phyloP scores from a whole-genome alignment of 1,140 invertebrate species.

The Mycetomoellerius zeteki region DNA sequence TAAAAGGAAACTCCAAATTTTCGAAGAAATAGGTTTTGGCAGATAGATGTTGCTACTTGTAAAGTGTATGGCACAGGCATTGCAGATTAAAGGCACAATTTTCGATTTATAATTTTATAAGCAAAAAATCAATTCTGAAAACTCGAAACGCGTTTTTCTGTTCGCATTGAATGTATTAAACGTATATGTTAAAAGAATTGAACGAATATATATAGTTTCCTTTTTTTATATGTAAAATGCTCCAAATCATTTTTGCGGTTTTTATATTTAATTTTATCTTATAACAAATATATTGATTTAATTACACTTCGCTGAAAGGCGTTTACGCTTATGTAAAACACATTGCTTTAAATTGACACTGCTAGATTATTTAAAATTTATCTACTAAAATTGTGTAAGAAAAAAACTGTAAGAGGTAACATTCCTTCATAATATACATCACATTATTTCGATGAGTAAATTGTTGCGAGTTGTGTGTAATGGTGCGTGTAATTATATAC shows the following conservation, averaged over 20 bases:
- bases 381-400: neutral
- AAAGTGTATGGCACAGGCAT: no score
- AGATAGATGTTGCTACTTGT: no score
- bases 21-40: no score
- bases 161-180: no score
- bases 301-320: neutral
- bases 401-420: neutral
- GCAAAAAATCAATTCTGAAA: no score
- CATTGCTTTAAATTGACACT: neutral
- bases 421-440: neutral
- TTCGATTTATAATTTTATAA: no score
- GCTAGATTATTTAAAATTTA: neutral
- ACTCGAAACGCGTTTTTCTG: no score
- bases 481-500: neutral
- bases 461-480: neutral
- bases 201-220: no score
- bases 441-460: neutral
- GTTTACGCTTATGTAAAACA: neutral
- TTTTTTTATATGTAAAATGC: neutral
- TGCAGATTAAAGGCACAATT: no score
- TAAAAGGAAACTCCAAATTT: no score
- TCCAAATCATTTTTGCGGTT: neutral
- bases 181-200: no score
- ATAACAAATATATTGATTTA: neutral
- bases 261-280: neutral